A percentile compares a stretch with the other conserved stretches of the same genome.
phyloP scores from a whole-genome alignment of 1,140 invertebrate species.

The Doryteuthis pealeii region DNA sequence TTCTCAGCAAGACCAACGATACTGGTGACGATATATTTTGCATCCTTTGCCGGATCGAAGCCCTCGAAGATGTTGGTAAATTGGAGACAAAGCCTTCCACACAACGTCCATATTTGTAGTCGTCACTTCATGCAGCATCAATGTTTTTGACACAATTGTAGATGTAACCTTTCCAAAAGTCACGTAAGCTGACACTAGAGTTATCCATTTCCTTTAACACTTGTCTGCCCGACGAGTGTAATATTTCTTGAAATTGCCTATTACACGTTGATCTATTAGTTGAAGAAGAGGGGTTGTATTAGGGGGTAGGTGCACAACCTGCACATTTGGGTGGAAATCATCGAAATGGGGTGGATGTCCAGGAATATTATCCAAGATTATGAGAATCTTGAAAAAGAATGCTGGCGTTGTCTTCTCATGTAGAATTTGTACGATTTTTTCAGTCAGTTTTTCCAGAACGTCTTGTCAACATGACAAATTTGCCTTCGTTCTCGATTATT shows the following conservation, averaged over 20 bases:
- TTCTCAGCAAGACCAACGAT: background rate
- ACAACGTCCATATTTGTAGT: background rate
- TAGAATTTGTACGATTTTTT: no score
- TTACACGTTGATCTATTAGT: background rate
- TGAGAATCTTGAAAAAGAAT: no score
- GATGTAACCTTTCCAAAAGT: background rate
- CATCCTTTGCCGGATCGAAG: no score
- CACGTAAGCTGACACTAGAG: background rate
- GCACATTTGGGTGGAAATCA: background rate
- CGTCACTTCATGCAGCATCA: background rate
- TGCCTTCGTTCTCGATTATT: no score
- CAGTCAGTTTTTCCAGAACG: no score
- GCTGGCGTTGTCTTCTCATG: no score
- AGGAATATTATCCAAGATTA: constrained; percentile 2
- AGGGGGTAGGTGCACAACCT: background rate
- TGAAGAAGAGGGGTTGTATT: background rate
- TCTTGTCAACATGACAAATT: no score
- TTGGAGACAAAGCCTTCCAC: background rate
- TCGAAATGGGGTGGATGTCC: background rate
- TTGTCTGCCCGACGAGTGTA: background rate
- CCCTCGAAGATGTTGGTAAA: no score
- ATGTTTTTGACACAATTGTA: background rate
- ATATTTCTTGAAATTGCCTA: background rate
- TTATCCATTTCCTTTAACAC: background rate
- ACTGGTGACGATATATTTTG: background rate